Base-by-base conservation (phyloP, 1,140 invertebrate genomes). In the Atta cephalotes region DNA sequence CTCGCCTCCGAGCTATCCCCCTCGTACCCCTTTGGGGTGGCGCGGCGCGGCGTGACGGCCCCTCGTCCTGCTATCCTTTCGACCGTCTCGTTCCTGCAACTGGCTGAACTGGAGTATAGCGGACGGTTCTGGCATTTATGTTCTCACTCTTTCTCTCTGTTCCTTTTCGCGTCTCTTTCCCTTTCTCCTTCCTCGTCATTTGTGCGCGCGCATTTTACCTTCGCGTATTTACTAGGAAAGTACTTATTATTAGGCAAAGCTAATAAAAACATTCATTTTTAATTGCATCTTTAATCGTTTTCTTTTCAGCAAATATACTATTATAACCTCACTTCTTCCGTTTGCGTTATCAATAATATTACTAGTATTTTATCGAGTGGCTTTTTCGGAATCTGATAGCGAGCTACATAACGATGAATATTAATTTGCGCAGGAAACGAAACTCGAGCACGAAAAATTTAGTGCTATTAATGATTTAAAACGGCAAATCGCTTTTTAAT, bases 241-340 rank as follows among this genome's bases (percentile, higher is more conserved):
- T 35, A 35, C 31, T 35, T 35, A 35, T 35, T 35, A 35, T 35
- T 35, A 28, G 78, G 53, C 25, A 71, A 65, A 53, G 79, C 86
- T 90, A 92, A 92, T 92, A 92, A 92, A 92, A 92, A 92, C 85
- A 92, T 93, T 86, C 71, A 91, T 91, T 90, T 91, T 91, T 92
- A 89, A 92, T 92, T 88, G 90, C 58, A 35, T 82, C 66, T 88
- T 87, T 91, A 92, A 91, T 90, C 87, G 86, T 91, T 88, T 82
- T 85, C 82, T 88, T 72, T 72, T 63, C 51, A 16, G 25, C 58
- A 21, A 60, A 56, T 58, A 51, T 25, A 3, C 77, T 9, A 12
- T 31, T 31, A 31, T 45, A n/a, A 18, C 14, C 28, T 53, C 14
- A 5, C 35, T 62, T 51, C 25, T 49, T 12, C 18, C 14, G 0